A percentile compares a stretch with the other conserved stretches of the same genome.
Evolutionary conservation across 2,797 vertebrate genomes (phyloP).

Genomic region (Neostethus bicornis): DNA sequence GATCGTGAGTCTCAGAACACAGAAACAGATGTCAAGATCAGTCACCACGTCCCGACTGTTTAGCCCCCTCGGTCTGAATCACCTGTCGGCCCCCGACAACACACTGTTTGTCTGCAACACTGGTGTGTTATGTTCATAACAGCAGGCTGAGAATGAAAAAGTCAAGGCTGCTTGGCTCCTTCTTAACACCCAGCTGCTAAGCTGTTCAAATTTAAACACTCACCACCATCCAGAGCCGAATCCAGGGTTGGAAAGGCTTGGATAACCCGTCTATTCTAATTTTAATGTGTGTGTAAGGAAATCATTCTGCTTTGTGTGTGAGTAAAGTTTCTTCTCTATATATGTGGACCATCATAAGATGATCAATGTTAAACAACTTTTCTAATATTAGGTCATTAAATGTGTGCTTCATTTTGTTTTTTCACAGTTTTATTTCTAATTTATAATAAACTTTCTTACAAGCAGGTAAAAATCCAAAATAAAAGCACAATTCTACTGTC

Average conservation of each 20-base stretch:
- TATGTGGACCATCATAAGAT: no score
- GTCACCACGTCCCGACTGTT: slow-evolving; percentile 43
- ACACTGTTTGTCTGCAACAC: slow-evolving; percentile 49
- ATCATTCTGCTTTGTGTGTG: no score
- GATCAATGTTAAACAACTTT: no score
- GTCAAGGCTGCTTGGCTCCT: slow-evolving; percentile 58
- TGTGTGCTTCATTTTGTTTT: no score
- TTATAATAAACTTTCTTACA: no score
- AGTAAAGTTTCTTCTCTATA: no score
- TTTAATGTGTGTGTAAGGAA: no score
- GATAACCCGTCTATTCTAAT: slow-evolving; percentile 3
- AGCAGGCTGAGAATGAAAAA: slow-evolving; percentile 50
- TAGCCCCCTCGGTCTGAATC: slow-evolving; percentile 44
- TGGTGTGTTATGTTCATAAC: slow-evolving; percentile 39
- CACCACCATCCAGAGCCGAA: slow-evolving; percentile 1
- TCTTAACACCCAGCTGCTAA: slow-evolving; percentile 66
- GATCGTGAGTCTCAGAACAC: slow-evolving; percentile 24
- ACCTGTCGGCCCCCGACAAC: slow-evolving; percentile 73
- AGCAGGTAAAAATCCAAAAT: no score
- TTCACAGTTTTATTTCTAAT: no score
- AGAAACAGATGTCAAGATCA: slow-evolving; percentile 71
- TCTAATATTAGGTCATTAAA: no score
- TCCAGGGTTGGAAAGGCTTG: slow-evolving; percentile 13
- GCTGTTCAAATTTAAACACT: slow-evolving; percentile 28
- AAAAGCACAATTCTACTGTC: no score